Conservation (phyloP, 2,888 invertebrate species). For the Margaritifera margaritifera region DNA sequence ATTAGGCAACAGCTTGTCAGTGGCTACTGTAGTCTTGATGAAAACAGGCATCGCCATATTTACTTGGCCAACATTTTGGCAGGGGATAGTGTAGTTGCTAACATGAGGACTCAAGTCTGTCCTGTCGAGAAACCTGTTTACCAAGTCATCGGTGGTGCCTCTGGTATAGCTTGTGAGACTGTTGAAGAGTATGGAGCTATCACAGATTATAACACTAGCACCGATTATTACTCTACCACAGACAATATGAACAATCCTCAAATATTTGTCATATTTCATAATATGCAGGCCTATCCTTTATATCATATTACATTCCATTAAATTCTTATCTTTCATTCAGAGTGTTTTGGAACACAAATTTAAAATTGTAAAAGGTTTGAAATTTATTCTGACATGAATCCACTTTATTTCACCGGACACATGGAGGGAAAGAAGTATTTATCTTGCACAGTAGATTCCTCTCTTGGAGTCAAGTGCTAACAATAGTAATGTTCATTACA, state of each 20-base stretch:
- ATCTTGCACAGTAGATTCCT: too few species aligned
- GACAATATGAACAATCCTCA: slow-evolving; percentile 22
- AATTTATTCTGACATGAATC: too few species aligned
- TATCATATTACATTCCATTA: slow-evolving; percentile 19
- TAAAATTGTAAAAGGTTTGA: too few species aligned
- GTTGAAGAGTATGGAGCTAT: too few species aligned
- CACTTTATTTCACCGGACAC: too few species aligned
- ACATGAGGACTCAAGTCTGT: slow-evolving; percentile 3
- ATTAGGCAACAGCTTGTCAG: neutral
- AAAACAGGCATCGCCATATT: slow-evolving; percentile 15
- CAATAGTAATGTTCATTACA: too few species aligned
- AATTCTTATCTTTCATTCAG: neutral
- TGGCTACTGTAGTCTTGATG: slow-evolving; percentile 19
- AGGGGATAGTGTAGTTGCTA: slow-evolving; percentile 18
- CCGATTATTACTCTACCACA: slow-evolving; percentile 24
- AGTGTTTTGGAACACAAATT: too few species aligned
- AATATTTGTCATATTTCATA: slow-evolving; percentile 30
- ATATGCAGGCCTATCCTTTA: slow-evolving; percentile 26
- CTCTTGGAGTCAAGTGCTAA: too few species aligned
- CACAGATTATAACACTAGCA: too few species aligned
- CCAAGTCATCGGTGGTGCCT: neutral
- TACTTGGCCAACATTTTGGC: slow-evolving; percentile 24
- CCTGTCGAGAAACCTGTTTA: slow-evolving; percentile 1
- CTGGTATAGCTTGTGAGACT: too few species aligned
- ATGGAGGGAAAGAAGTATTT: too few species aligned